phyloP scores from a whole-genome alignment of 1,140 invertebrate species.

The Lerema accius region DNA sequence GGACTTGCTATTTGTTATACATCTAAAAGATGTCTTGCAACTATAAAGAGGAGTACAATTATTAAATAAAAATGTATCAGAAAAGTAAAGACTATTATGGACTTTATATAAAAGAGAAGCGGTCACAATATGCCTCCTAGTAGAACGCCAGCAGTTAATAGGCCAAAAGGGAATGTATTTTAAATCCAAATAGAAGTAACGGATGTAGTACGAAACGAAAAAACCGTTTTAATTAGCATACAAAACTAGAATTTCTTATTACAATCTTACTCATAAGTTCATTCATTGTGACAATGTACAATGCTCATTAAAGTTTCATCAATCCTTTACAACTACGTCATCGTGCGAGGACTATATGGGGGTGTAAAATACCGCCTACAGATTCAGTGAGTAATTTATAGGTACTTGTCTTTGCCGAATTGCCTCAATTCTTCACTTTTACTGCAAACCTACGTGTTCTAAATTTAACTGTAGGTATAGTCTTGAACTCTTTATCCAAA shows the following conservation, averaged over 20 bases:
- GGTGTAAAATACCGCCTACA: slow-evolving; percentile 18
- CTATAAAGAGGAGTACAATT: too few species aligned
- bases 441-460: slow-evolving; percentile 1
- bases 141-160: too few species aligned
- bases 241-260: slow-evolving; percentile 50
- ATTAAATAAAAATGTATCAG: too few species aligned
- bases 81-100: too few species aligned
- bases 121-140: too few species aligned
- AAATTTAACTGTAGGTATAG: background rate
- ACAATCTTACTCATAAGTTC: slow-evolving; percentile 35
- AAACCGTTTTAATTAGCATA: slow-evolving; percentile 59
- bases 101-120: too few species aligned
- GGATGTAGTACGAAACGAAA: slow-evolving; percentile 33
- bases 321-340: slow-evolving; percentile 29
- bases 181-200: too few species aligned
- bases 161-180: too few species aligned
- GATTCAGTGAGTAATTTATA: slow-evolving; percentile 18
- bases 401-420: slow-evolving; percentile 9
- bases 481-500: too few species aligned
- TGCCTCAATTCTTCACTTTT: slow-evolving; percentile 7
- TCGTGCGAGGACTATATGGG: slow-evolving; percentile 19
- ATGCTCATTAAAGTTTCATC: slow-evolving; percentile 54
- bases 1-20: too few species aligned
- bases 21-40: too few species aligned
- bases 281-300: slow-evolving; percentile 47